phyloP scores from a whole-genome alignment of 1,140 invertebrate species.

The Acromyrmex heyeri region DNA sequence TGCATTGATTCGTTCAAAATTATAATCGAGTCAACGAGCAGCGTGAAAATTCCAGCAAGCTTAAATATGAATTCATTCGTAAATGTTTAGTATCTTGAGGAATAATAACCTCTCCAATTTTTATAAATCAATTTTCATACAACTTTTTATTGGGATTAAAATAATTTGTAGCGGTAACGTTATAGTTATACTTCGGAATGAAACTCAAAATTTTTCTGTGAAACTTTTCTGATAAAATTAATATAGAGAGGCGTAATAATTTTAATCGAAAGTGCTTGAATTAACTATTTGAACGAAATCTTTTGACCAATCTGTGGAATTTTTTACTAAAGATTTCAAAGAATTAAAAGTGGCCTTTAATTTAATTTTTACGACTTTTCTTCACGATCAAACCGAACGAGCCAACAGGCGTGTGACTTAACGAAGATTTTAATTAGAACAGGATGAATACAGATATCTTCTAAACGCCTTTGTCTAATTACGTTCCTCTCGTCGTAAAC shows the following conservation, averaged over 20 bases:
- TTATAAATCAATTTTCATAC: not conserved
- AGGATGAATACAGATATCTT: not conserved
- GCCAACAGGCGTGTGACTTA: not conserved
- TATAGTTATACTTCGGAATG: not conserved
- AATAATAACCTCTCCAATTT: not conserved
- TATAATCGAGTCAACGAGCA: not conserved
- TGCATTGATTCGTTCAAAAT: conserved; percentile 23
- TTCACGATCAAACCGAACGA: not conserved
- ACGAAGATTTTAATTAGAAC: conserved; percentile 33
- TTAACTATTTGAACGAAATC: not conserved
- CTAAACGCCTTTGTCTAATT: conserved; percentile 26
- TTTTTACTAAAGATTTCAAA: not conserved
- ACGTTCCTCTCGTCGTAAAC: conserved; percentile 29
- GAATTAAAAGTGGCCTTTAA: not conserved
- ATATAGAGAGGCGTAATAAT: not conserved
- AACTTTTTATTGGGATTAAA: not conserved
- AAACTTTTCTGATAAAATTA: not conserved
- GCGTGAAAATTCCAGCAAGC: not conserved
- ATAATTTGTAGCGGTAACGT: not conserved
- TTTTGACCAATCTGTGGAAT: not conserved
- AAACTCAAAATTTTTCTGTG: not conserved
- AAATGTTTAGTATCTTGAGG: not conserved
- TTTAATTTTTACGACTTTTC: not conserved
- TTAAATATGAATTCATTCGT: not conserved
- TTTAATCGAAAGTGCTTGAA: not conserved